These are phyloP conservation scores for Hermaeophaga mercurialis DNA, from an alignment of 2,888 invertebrate species.

Conservation along the genomic window DNA sequence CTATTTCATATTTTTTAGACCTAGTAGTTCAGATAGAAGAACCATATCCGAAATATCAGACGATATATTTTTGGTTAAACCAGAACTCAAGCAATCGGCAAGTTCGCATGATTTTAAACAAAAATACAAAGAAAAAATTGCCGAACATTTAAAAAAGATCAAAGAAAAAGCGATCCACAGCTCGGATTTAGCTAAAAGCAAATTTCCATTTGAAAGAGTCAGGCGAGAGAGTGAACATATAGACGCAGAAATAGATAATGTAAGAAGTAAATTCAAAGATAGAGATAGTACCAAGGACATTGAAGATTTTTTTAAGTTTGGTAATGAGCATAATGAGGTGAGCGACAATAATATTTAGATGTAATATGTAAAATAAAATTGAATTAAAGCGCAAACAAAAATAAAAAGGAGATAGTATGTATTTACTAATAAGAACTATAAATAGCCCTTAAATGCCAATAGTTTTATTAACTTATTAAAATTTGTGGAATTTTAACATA, in stretches of 20 bases:
- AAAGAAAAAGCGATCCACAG: constrained; percentile 52
- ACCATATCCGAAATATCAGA: constrained; percentile 43
- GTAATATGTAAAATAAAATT: too few species aligned
- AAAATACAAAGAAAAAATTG: constrained; percentile 55
- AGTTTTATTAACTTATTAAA: too few species aligned
- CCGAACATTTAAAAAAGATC: constrained; percentile 52
- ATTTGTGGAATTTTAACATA: too few species aligned
- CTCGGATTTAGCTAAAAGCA: constrained; percentile 32
- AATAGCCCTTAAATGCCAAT: too few species aligned
- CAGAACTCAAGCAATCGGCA: constrained; percentile 26
- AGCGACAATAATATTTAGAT: too few species aligned
- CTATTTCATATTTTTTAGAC: not conserved
- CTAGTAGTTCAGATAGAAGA: constrained; percentile 29
- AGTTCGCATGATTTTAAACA: constrained; percentile 30
- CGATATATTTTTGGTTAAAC: constrained; percentile 35
- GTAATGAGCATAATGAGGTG: constrained; percentile 15
- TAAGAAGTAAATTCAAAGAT: constrained; percentile 33
- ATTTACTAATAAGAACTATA: too few species aligned
- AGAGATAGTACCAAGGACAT: constrained; percentile 20
- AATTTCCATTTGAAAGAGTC: constrained; percentile 43
- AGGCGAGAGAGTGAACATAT: constrained; percentile 45
- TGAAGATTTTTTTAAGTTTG: constrained; percentile 28
- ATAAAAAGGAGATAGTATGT: too few species aligned
- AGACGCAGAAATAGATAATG: constrained; percentile 39
- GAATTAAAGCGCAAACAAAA: too few species aligned